Conservation (phyloP, 1,140 invertebrate genomes). For the Magallana gigas region DNA sequence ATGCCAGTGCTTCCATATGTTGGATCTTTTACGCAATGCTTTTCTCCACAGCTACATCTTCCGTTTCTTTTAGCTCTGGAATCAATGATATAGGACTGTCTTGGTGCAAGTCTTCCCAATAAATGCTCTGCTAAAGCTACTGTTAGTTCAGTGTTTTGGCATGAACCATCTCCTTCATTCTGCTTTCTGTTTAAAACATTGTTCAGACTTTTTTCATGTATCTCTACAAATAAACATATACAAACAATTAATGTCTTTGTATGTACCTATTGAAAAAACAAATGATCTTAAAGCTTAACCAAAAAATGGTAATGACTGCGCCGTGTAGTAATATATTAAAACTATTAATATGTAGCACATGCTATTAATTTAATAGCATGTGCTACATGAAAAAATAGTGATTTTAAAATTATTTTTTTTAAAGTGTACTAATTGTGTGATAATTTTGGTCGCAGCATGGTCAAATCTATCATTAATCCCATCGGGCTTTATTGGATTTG, state of each 20-base stretch:
- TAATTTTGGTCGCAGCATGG: no score
- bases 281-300: no score
- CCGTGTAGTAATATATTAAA: no score
- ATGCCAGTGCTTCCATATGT: not conserved
- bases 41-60: not conserved
- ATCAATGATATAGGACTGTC: constrained; percentile 33
- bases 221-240: constrained; percentile 2
- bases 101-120: constrained; percentile 1
- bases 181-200: not conserved
- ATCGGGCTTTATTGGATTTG: no score
- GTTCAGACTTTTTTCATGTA: constrained; percentile 7
- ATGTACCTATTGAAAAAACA: no score
- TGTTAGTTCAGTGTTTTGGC: not conserved
- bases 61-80: not conserved
- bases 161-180: not conserved
- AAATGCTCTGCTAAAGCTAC: not conserved
- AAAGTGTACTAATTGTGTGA: no score
- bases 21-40: not conserved
- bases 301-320: no score
- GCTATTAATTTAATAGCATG: no score
- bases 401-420: no score
- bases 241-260: not conserved
- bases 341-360: no score
- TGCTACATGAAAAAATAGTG: no score
- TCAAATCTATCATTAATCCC: no score